Percentiles rank a stretch among this genome's conserved stretches.
These are phyloP conservation scores for Neocloeon triangulifer DNA, from an alignment of 1,140 invertebrate species.

Conservation along the genomic window DNA sequence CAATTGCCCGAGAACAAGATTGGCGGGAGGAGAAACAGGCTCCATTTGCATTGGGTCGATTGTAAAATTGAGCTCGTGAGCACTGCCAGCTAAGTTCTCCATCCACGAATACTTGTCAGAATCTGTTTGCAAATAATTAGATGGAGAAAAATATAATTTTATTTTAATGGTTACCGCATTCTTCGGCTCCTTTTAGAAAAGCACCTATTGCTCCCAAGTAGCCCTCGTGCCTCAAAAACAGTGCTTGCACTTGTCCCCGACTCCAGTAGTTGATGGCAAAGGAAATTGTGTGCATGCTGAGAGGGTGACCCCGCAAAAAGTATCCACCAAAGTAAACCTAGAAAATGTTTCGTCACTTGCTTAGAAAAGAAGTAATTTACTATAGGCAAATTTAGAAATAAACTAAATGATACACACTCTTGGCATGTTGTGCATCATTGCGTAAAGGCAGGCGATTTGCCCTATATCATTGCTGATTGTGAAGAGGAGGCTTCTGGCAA, in stretches of 20 bases:
- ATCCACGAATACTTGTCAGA: slow-evolving; percentile 40
- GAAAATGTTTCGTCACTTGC: slow-evolving; percentile 12
- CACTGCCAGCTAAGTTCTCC: slow-evolving; percentile 54
- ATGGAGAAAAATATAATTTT: background rate
- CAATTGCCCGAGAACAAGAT: slow-evolving; percentile 32
- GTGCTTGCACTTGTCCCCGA: slow-evolving; percentile 39
- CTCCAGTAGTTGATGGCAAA: slow-evolving; percentile 59
- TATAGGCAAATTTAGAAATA: too few species aligned
- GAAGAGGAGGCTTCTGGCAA: slow-evolving; percentile 44
- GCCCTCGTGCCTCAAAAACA: slow-evolving; percentile 55
- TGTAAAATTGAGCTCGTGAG: too few species aligned
- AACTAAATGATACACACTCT: slow-evolving; percentile 16
- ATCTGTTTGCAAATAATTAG: slow-evolving; percentile 14
- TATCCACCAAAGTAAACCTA: slow-evolving; percentile 56
- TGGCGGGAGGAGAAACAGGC: slow-evolving; percentile 10
- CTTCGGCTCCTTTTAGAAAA: slow-evolving; percentile 44
- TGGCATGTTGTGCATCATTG: slow-evolving; percentile 35
- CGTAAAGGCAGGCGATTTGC: slow-evolving; percentile 48
- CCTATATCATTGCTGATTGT: slow-evolving; percentile 59
- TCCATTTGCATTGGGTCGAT: slow-evolving; percentile 8
- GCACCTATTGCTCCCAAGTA: slow-evolving; percentile 58
- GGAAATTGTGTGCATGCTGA: slow-evolving; percentile 52
- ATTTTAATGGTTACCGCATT: slow-evolving; percentile 18
- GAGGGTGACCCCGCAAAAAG: slow-evolving; percentile 48
- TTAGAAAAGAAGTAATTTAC: slow-evolving; percentile 6